Evolutionary conservation across 2,888 invertebrate species (phyloP).

Genomic region (Lasioglossum pauxillum): DNA sequence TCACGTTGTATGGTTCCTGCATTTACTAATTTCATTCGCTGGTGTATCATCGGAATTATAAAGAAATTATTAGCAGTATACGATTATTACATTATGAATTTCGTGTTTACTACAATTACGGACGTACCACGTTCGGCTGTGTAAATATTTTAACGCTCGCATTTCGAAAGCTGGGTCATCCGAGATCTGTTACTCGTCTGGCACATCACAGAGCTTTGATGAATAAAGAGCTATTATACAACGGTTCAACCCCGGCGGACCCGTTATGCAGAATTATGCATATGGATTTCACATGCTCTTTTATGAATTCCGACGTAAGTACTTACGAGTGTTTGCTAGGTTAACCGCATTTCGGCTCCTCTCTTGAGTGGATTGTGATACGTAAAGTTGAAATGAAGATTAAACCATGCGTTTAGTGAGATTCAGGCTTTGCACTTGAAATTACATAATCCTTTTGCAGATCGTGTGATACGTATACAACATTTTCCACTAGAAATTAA

Average conservation of each 20-base stretch:
- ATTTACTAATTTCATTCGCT: background rate
- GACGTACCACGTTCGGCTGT: background rate
- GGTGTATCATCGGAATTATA: background rate
- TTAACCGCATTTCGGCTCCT: background rate
- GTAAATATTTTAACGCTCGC: slow-evolving; percentile 3
- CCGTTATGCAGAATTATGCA: background rate
- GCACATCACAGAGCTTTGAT: background rate
- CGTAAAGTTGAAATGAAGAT: background rate
- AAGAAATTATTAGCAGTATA: background rate
- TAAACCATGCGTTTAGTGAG: background rate
- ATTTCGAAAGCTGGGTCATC: slow-evolving; percentile 3
- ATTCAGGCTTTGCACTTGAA: too few relatives aligned
- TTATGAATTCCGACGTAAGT: background rate
- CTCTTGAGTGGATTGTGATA: background rate
- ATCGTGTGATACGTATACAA: too few relatives aligned
- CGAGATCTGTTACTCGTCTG: background rate
- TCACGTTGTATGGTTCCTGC: background rate
- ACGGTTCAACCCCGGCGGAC: background rate
- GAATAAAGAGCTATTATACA: slow-evolving; percentile 11
- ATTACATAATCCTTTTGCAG: too few relatives aligned
- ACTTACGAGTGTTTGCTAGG: background rate
- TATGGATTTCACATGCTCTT: slow-evolving; percentile 5
- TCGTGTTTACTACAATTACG: background rate
- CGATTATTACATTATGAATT: background rate
- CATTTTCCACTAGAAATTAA: too few relatives aligned